Evolutionary conservation across 2,888 invertebrate species (phyloP).

Genomic region (Drosophila mimica): DNA sequence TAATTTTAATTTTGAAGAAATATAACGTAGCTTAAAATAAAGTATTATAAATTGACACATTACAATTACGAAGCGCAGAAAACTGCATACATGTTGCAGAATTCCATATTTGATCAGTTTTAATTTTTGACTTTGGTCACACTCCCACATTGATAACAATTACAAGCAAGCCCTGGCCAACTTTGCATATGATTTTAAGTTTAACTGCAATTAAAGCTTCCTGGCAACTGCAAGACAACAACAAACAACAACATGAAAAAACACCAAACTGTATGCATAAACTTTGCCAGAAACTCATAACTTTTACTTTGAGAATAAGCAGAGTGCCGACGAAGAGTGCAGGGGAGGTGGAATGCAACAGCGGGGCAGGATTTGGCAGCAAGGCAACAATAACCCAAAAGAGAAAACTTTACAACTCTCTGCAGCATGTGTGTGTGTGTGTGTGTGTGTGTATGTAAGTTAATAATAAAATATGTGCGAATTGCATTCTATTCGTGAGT

Average conservation of each 20-base stretch:
- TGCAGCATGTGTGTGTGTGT: slow-evolving; percentile 8
- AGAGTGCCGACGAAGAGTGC: slow-evolving; percentile 42
- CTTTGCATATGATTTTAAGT: slow-evolving; percentile 78
- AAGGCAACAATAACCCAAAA: slow-evolving; percentile 71
- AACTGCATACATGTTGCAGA: not conserved
- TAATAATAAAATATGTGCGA: slow-evolving; percentile 74
- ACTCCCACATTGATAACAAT: slow-evolving; percentile 70
- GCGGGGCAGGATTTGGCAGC: slow-evolving; percentile 21
- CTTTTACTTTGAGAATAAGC: slow-evolving; percentile 75
- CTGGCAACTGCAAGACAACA: slow-evolving; percentile 54
- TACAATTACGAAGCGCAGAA: not conserved
- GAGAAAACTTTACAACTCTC: slow-evolving; percentile 64
- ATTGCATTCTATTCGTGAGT: slow-evolving; percentile 9
- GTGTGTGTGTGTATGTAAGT: slow-evolving; percentile 47
- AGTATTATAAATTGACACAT: not conserved
- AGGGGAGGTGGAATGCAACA: not conserved
- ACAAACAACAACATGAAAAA: slow-evolving; percentile 32
- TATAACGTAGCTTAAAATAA: not conserved
- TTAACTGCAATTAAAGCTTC: slow-evolving; percentile 76
- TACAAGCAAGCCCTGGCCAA: slow-evolving; percentile 45
- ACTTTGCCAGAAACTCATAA: slow-evolving; percentile 74
- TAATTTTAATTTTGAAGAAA: not conserved
- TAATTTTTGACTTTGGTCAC: slow-evolving; percentile 30
- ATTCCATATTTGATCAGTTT: slow-evolving; percentile 2
- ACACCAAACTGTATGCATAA: slow-evolving; percentile 56